Evolutionary conservation across 2,888 invertebrate genomes (phyloP).

Genomic region (Morpho helenor): DNA sequence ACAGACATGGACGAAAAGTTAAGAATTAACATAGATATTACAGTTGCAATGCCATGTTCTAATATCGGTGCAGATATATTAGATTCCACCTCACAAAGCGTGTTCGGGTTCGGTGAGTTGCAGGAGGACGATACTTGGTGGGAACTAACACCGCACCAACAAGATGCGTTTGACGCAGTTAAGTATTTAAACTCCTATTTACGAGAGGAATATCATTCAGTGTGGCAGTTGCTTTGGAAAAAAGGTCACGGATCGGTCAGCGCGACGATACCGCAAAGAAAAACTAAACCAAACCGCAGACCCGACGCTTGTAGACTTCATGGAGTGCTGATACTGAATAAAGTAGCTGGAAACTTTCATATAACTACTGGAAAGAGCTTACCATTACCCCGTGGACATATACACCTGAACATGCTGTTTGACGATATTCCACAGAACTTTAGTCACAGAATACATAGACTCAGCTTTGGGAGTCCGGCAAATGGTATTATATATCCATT

Average conservation of each 20-base stretch:
- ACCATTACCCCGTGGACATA: conserved; percentile 87
- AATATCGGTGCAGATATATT: conserved; percentile 95
- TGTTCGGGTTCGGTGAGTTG: conserved; percentile 89
- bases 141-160: conserved; percentile 87
- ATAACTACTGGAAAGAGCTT: conserved; percentile 94
- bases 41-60: conserved; percentile 96
- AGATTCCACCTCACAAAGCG: conserved; percentile 95
- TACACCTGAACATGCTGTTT: conserved; percentile 89
- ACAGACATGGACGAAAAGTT: conserved; percentile 92
- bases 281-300: conserved; percentile 75
- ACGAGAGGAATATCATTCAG: conserved; percentile 94
- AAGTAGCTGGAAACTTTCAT: conserved; percentile 97
- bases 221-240: conserved; percentile 92
- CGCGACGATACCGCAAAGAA: conserved; percentile 84
- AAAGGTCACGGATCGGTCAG: conserved; percentile 84
- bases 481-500: conserved; percentile 95
- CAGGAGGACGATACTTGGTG: conserved; percentile 94
- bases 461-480: conserved; percentile 95
- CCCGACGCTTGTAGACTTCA: conserved; percentile 94
- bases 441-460: conserved; percentile 95
- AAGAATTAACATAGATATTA: conserved; percentile 95
- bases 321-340: conserved; percentile 92
- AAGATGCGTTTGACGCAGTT: conserved; percentile 88
- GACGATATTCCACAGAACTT: conserved; percentile 93
- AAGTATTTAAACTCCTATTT: conserved; percentile 91